Conservation (phyloP, 1,140 invertebrate genomes). For the Drosophila burlai region DNA sequence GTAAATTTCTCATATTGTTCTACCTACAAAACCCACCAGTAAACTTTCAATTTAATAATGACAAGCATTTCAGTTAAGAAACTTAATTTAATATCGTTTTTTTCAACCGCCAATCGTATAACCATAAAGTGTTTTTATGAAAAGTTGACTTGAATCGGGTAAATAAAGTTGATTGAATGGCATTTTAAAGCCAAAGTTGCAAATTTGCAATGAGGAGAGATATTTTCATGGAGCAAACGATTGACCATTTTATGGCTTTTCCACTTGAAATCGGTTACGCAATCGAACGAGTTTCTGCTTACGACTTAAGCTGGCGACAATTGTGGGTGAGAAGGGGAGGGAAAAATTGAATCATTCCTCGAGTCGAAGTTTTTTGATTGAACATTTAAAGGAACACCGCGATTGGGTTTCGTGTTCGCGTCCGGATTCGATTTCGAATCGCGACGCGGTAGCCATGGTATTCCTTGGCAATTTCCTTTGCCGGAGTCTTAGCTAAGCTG, state of each 20-base stretch:
- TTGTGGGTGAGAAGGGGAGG: constrained; percentile 6
- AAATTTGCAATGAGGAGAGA: constrained; percentile 11
- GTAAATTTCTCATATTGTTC: not conserved
- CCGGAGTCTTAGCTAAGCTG: constrained; percentile 57
- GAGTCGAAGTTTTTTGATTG: constrained; percentile 66
- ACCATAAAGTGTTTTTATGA: constrained; percentile 1
- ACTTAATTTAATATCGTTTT: not conserved
- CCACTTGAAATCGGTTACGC: constrained; percentile 14
- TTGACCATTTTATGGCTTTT: constrained; percentile 33
- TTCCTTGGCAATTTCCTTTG: constrained; percentile 57
- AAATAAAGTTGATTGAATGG: constrained; percentile 13
- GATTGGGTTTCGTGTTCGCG: constrained; percentile 53
- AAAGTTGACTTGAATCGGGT: not conserved
- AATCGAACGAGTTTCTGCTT: constrained; percentile 15
- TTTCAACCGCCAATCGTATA: not conserved
- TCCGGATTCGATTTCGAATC: constrained; percentile 32
- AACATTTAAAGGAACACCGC: constrained; percentile 65
- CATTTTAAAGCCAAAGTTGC: constrained; percentile 8
- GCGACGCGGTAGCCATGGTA: constrained; percentile 48
- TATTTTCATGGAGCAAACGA: constrained; percentile 23
- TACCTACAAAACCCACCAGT: not conserved
- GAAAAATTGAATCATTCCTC: constrained; percentile 65
- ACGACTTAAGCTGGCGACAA: constrained; percentile 36
- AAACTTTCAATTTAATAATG: constrained; percentile 3
- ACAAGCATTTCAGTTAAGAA: not conserved